Conservation (phyloP, 2,888 invertebrate genomes). For the Synanthedon myopaeformis region DNA sequence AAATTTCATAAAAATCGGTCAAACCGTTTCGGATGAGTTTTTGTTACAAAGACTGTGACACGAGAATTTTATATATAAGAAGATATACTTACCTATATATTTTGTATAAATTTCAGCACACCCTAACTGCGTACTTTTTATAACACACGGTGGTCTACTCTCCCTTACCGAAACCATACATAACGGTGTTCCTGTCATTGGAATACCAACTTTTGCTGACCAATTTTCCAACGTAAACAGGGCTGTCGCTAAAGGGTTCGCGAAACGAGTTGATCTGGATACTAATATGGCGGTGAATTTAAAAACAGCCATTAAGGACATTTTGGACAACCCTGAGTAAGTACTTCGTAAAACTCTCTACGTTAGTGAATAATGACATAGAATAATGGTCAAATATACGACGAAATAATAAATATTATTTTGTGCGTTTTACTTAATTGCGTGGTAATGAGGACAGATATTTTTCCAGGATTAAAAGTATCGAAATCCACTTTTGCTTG, state of each 20-base stretch:
- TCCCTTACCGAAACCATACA: slow-evolving; percentile 34
- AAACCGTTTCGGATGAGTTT: no score
- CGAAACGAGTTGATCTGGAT: slow-evolving; percentile 21
- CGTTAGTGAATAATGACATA: no score
- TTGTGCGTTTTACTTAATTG: no score
- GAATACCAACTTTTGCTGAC: slow-evolving; percentile 35
- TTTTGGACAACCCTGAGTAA: slow-evolving; percentile 26
- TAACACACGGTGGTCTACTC: slow-evolving; percentile 36
- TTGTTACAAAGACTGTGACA: no score
- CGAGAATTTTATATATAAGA: no score
- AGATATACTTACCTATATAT: no score
- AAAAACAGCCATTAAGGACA: slow-evolving; percentile 23
- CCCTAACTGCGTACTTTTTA: slow-evolving; percentile 32
- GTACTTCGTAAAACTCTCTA: slow-evolving; percentile 5
- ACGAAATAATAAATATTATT: no score
- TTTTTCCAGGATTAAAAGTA: no score
- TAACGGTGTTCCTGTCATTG: slow-evolving; percentile 33
- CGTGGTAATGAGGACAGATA: no score
- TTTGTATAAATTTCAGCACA: slow-evolving; percentile 26
- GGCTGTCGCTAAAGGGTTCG: slow-evolving; percentile 30
- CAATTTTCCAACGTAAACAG: slow-evolving; percentile 31
- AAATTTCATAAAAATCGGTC: no score
- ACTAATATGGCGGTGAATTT: slow-evolving; percentile 21
- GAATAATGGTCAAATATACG: no score
- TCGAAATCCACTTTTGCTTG: no score